phyloP scores from a whole-genome alignment of 2,888 invertebrate species.

The Trichogramma evanescens region DNA sequence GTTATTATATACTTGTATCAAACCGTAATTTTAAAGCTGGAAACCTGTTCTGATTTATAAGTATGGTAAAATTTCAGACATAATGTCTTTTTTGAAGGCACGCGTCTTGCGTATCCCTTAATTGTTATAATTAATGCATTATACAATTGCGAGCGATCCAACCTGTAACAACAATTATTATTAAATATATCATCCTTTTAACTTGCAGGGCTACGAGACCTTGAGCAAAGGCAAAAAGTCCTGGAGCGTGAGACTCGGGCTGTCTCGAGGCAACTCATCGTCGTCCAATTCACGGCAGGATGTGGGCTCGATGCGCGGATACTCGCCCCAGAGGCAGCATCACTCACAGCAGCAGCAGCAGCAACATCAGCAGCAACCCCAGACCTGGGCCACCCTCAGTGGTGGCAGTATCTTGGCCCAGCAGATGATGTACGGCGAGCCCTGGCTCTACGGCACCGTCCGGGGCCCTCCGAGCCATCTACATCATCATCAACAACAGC shows the following conservation, averaged over 20 bases:
- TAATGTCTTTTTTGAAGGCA: too few relatives aligned
- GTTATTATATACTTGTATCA: too few relatives aligned
- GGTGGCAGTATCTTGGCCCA: constrained; percentile 68
- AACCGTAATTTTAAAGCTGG: too few relatives aligned
- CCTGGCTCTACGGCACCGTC: constrained; percentile 75
- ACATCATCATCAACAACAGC: constrained; percentile 53
- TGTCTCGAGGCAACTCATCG: constrained; percentile 35
- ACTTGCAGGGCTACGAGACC: constrained; percentile 45
- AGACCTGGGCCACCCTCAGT: constrained; percentile 50
- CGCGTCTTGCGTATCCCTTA: too few relatives aligned
- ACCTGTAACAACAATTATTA: too few relatives aligned
- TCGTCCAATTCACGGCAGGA: neutral
- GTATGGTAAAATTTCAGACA: too few relatives aligned
- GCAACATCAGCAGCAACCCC: constrained; percentile 58
- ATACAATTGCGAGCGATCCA: too few relatives aligned
- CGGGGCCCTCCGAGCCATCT: constrained; percentile 50
- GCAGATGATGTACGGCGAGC: constrained; percentile 62
- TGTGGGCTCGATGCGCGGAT: neutral
- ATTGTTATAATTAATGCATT: too few relatives aligned
- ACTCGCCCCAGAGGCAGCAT: neutral
- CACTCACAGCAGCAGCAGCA: constrained; percentile 38
- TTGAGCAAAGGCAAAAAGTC: constrained; percentile 57
- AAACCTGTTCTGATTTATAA: too few relatives aligned
- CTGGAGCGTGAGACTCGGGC: constrained; percentile 65
- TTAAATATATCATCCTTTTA: neutral